phyloP scores from a whole-genome alignment of 2,888 invertebrate genomes.

The Cheilosia impressa region DNA sequence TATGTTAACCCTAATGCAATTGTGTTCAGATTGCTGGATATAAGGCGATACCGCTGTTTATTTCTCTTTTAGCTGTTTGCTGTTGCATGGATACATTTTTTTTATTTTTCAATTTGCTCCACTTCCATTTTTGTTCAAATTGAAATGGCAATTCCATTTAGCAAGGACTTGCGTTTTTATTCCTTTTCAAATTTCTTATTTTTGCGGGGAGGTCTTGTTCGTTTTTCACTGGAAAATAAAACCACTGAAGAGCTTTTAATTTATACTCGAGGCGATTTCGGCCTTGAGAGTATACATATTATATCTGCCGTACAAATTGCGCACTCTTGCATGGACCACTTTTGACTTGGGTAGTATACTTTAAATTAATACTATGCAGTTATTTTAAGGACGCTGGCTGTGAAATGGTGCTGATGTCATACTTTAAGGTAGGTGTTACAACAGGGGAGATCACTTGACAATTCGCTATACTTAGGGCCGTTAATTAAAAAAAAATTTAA shows the following conservation, averaged over 20 bases:
- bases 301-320: slow-evolving; percentile 16
- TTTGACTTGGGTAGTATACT: background rate
- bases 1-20: slow-evolving; percentile 66
- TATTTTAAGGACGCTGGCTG: background rate
- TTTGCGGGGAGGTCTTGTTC: background rate
- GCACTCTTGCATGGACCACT: slow-evolving; percentile 27
- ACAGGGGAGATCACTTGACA: no score
- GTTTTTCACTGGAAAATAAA: slow-evolving; percentile 21
- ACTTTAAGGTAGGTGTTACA: no score
- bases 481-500: no score
- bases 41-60: slow-evolving; percentile 34
- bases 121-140: slow-evolving; percentile 61
- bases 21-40: slow-evolving; percentile 63
- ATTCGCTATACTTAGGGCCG: no score
- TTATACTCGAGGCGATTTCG: slow-evolving; percentile 36
- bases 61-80: slow-evolving; percentile 25
- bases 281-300: slow-evolving; percentile 31
- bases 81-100: slow-evolving; percentile 25
- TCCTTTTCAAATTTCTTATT: slow-evolving; percentile 4
- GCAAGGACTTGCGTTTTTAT: slow-evolving; percentile 25
- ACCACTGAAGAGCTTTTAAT: slow-evolving; percentile 12
- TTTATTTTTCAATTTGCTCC: slow-evolving; percentile 53
- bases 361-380: background rate
- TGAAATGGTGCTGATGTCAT: no score
- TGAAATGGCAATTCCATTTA: slow-evolving; percentile 60